Evolutionary conservation across 1,140 invertebrate genomes (phyloP).

Genomic region (Conopomorpha cramerella): DNA sequence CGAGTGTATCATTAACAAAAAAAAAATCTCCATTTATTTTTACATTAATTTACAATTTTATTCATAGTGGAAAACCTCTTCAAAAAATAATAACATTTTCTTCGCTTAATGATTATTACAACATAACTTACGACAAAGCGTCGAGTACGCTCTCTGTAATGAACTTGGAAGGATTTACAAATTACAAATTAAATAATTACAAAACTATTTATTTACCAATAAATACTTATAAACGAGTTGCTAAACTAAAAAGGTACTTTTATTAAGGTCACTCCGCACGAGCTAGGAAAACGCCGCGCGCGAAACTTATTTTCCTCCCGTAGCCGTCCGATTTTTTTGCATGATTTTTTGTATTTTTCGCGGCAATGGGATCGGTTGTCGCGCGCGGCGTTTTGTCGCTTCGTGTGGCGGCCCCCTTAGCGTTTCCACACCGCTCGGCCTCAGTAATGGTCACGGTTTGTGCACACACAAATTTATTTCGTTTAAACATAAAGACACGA

Average conservation of each 20-base stretch:
- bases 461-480: too few relatives aligned
- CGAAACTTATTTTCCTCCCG: too few relatives aligned
- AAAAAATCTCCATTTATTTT: slow-evolving; percentile 58
- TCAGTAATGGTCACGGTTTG: too few relatives aligned
- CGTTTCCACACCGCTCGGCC: too few relatives aligned
- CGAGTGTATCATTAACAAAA: slow-evolving; percentile 24
- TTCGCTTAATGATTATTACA: slow-evolving; percentile 10
- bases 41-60: slow-evolving; percentile 57
- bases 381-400: too few relatives aligned
- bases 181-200: slow-evolving; percentile 21
- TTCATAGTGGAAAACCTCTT: slow-evolving; percentile 37
- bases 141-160: too few relatives aligned
- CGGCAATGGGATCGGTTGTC: too few relatives aligned
- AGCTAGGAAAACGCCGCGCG: slow-evolving; percentile 32
- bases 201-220: slow-evolving; percentile 41
- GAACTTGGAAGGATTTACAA: slow-evolving; percentile 22
- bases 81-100: slow-evolving; percentile 41
- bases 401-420: too few relatives aligned
- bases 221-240: slow-evolving; percentile 42
- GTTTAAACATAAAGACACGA: background rate
- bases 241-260: slow-evolving; percentile 48
- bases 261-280: slow-evolving; percentile 27
- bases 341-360: too few relatives aligned
- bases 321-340: too few relatives aligned
- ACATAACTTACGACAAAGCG: slow-evolving; percentile 18